phyloP scores from a whole-genome alignment of 1,140 invertebrate species.

The Trichonephila clavata region DNA sequence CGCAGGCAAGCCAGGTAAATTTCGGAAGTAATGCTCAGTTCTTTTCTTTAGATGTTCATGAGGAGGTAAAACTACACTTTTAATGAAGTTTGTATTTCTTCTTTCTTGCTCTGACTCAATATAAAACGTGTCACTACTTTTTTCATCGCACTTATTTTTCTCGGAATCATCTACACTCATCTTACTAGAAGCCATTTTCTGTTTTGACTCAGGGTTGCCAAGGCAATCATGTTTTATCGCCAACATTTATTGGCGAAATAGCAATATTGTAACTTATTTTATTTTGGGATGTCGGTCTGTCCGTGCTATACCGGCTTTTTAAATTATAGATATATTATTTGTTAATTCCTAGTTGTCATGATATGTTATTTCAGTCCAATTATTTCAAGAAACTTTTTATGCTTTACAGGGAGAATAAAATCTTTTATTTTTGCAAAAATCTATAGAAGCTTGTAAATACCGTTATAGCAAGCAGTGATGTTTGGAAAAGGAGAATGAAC shows the following conservation, averaged over 20 bases:
- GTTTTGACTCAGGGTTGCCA: conserved; percentile 76
- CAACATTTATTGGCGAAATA: conserved; percentile 48
- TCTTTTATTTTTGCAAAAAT: too few relatives aligned
- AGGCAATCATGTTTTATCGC: conserved; percentile 60
- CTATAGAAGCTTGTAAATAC: too few relatives aligned
- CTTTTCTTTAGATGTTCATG: conserved; percentile 77
- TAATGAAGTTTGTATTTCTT: conserved; percentile 62
- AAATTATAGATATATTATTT: not conserved
- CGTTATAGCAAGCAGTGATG: too few relatives aligned
- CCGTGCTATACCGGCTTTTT: not conserved
- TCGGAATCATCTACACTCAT: conserved; percentile 62
- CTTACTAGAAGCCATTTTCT: conserved; percentile 73
- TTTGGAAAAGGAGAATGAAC: too few relatives aligned
- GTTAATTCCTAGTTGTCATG: not conserved
- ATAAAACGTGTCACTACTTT: conserved; percentile 63
- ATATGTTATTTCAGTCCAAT: not conserved
- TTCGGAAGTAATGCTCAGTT: conserved; percentile 79
- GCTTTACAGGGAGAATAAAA: not conserved
- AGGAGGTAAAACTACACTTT: conserved; percentile 68
- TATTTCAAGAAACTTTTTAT: not conserved
- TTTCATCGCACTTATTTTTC: conserved; percentile 72
- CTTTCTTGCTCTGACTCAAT: conserved; percentile 52
- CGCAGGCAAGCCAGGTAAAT: conserved; percentile 80
- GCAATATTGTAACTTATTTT: not conserved
- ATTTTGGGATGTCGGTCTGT: conserved; percentile 2